Conservation (phyloP, 2,797 vertebrate genomes). For the Lagocephalus sceleratus region DNA sequence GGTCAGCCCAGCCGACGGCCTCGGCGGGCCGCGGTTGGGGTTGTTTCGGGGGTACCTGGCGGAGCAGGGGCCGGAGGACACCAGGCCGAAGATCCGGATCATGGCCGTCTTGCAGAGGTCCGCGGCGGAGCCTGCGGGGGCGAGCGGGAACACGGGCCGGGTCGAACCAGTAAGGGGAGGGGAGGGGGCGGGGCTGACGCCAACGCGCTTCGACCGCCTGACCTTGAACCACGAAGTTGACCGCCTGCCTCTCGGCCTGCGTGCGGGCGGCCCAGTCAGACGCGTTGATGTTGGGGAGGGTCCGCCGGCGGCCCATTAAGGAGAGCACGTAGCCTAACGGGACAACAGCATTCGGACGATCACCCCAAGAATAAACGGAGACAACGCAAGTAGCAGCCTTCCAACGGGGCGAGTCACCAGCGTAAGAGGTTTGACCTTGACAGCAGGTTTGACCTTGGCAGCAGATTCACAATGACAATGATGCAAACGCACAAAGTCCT, state of each 20-base stretch:
- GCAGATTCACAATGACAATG: conserved; percentile 16
- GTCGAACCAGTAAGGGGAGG: too few relatives aligned
- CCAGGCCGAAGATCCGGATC: conserved; percentile 82
- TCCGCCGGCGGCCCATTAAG: conserved; percentile 86
- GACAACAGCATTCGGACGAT: background rate
- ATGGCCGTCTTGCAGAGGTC: conserved; percentile 95
- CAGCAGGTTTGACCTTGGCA: conserved; percentile 29
- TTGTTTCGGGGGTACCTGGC: conserved; percentile 83
- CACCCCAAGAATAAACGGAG: too few relatives aligned
- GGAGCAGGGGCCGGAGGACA: conserved; percentile 78
- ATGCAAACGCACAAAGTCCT: conserved; percentile 1
- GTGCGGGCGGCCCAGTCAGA: conserved; percentile 78
- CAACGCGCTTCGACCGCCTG: too few relatives aligned
- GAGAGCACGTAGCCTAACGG: conserved; percentile 83
- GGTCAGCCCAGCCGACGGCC: too few relatives aligned
- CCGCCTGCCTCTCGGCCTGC: conserved; percentile 90
- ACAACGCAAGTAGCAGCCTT: too few relatives aligned
- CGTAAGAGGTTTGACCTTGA: conserved; percentile 28
- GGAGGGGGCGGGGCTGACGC: too few relatives aligned
- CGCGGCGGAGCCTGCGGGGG: conserved; percentile 91
- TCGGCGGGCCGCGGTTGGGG: too few relatives aligned
- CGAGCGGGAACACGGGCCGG: too few relatives aligned
- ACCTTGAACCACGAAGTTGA: conserved; percentile 97
- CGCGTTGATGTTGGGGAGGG: conserved; percentile 80
- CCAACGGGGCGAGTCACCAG: too few relatives aligned